Base-by-base conservation (phyloP, 2,113 vertebrate species). In the Pseudois nayaur region DNA sequence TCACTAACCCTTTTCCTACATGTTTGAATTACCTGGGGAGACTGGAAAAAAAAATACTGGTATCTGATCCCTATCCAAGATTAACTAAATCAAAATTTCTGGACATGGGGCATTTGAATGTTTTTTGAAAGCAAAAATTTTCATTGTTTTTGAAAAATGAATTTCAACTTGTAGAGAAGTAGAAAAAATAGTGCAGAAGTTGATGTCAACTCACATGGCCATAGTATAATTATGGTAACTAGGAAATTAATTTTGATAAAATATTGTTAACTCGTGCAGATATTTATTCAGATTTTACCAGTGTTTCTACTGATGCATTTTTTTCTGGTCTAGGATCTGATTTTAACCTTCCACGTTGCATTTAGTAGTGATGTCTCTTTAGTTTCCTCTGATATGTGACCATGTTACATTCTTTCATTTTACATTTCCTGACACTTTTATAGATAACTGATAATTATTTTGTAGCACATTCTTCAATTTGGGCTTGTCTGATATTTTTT, bases 141-240 rank as follows among this genome's bases (percentile, higher is more conserved):
- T 82, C 50, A 11, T 14, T 52, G 86, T 95, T 89, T 95, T 95
- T 54, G 1, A 89, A 96, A 74, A 96, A 64, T 94, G 59, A 55
- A 84, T 97, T 82, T 82, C 48, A 15, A 48, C 17, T 43, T 84
- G 45, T 5, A 86, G 36, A 88, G 54, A 85, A 52, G 8, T 50
- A 52, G 57, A 54, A n/a, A 55, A 94, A 92, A 21, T 54, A 81
- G 40, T 29, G 6, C 6, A 71, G 33, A 59, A 55, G 8, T 86
- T 89, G 31, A 50, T 50, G 48, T 87, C 79, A 91, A 54, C 27
- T 82, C 29, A 45, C 2, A 40, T 54, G 64, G 74, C 43, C 29
- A 4, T 16, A 79, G 55, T 59, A 60, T 29, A 89, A 1, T 97
- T 87, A 55, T 25, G 23, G 27, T 15, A 92, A 82, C 79, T 54